Percentiles rank a stretch among this genome's conserved stretches.
These are phyloP conservation scores for Isurus oxyrinchus DNA, from an alignment of 2,113 vertebrate species.

Conservation along the genomic window DNA sequence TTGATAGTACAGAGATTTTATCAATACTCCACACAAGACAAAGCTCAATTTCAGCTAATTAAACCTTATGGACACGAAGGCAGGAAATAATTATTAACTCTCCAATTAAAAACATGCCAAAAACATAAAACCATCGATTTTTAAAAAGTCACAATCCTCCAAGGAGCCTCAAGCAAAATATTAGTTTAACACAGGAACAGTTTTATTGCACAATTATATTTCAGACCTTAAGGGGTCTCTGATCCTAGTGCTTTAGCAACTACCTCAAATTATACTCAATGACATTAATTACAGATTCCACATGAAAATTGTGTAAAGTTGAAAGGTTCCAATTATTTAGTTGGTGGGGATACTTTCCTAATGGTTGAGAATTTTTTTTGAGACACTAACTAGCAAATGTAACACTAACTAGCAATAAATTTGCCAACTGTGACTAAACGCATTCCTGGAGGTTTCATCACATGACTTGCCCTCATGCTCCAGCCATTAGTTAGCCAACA, in stretches of 20 bases:
- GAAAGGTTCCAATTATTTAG: not conserved
- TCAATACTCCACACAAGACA: not conserved
- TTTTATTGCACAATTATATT: not conserved
- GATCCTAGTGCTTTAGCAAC: not conserved
- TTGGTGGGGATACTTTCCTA: not conserved
- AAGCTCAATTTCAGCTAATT: not conserved
- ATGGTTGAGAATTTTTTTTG: not conserved
- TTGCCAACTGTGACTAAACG: too few relatives aligned
- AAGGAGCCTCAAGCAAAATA: not conserved
- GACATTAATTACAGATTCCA: not conserved
- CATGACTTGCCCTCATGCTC: too few relatives aligned
- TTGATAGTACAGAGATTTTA: not conserved
- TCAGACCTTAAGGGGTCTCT: not conserved
- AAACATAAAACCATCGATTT: not conserved
- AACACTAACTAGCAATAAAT: too few relatives aligned
- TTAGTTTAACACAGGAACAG: not conserved
- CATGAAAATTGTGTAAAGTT: not conserved
- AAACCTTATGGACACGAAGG: not conserved
- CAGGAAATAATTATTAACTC: not conserved
- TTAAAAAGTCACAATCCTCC: not conserved
- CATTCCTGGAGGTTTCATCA: too few relatives aligned
- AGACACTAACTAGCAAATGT: not conserved
- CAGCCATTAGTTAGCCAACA: too few relatives aligned
- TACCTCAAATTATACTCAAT: not conserved
- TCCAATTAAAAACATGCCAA: not conserved